Evolutionary conservation across 2,797 vertebrate genomes (phyloP).

Genomic region (Muraenolepis orangiensis): DNA sequence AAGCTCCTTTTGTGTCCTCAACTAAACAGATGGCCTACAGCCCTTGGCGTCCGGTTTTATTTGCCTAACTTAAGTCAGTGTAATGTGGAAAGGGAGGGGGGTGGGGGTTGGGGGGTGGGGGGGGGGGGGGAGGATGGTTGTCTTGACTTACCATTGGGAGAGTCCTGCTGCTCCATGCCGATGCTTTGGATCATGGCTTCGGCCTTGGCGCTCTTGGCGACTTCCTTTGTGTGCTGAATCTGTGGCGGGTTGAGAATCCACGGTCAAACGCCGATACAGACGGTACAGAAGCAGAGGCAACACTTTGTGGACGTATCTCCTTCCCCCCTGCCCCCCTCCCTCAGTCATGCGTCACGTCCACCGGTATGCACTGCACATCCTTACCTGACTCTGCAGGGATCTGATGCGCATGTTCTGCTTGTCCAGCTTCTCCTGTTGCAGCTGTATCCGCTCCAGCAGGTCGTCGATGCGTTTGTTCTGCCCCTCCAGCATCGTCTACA

Average conservation of each 20-base stretch:
- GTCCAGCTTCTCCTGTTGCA: constrained; percentile 91
- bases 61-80: constrained; percentile 40
- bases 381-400: constrained; percentile 86
- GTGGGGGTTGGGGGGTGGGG: not conserved
- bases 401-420: constrained; percentile 90
- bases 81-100: not conserved
- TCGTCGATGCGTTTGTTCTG: constrained; percentile 87
- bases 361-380: not conserved
- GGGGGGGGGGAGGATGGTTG: constrained; percentile 36
- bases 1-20: constrained; percentile 49
- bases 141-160: constrained; percentile 66
- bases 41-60: constrained; percentile 46
- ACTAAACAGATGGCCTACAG: constrained; percentile 57
- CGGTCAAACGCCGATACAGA: not conserved
- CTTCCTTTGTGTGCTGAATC: constrained; percentile 64
- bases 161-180: constrained; percentile 65
- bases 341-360: not conserved
- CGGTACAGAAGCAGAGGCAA: too few relatives aligned
- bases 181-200: constrained; percentile 30
- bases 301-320: too few relatives aligned
- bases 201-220: constrained; percentile 28
- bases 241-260: constrained; percentile 26
- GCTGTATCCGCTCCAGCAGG: constrained; percentile 84
- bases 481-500: constrained; percentile 80
- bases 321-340: not conserved